Base-by-base conservation (phyloP, 1,140 invertebrate species). In the Pomacea maculata region DNA sequence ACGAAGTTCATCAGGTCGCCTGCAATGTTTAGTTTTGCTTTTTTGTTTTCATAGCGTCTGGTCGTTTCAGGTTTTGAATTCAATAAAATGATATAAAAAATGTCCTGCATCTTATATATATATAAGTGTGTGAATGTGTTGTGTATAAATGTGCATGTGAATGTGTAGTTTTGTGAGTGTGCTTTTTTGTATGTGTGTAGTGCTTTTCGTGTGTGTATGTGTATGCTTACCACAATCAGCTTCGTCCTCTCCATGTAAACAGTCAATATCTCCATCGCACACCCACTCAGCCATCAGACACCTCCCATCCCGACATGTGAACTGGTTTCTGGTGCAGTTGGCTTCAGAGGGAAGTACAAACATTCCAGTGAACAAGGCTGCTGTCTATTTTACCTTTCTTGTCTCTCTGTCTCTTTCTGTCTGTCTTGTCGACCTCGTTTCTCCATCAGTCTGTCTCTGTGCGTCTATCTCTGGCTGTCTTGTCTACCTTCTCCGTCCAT, bases 211-310 rank as follows among this genome's bases (percentile, higher is more conserved):
- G 34, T 6, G 34, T 45, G 34, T 45, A 45, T 61, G 57, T 61
- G 57, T 21, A 81, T 25, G 25, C 80, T 75, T 70, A 84, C 83
- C n/a, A 61, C 83, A 84, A 45, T 78, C 57, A n/a, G n/a, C 5
- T 72, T 87, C 86, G 71, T 87, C 85, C 64, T 80, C 80, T 21
- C 21, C 73, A 3, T 25, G 4, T 52, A 4, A 55, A 83, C 87
- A 88, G 79, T 88, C 86, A 29, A 52, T n/a, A 9, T 83, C 63
- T 17, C 86, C 83, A 68, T 88, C 87, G 82, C 87, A 88, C 14
- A 88, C 25, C 87, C 87, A 88, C 65, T 86, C 85, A 15, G 81
- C 68, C 83, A 87, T 84, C 34, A 88, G 83, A 67, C 87, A 88
- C 17, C 61, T 82, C 64, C 54, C 72, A 19, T 80, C 75, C 15